Base-by-base conservation (phyloP, 1,140 invertebrate species). In the Leptopilina boulardi region DNA sequence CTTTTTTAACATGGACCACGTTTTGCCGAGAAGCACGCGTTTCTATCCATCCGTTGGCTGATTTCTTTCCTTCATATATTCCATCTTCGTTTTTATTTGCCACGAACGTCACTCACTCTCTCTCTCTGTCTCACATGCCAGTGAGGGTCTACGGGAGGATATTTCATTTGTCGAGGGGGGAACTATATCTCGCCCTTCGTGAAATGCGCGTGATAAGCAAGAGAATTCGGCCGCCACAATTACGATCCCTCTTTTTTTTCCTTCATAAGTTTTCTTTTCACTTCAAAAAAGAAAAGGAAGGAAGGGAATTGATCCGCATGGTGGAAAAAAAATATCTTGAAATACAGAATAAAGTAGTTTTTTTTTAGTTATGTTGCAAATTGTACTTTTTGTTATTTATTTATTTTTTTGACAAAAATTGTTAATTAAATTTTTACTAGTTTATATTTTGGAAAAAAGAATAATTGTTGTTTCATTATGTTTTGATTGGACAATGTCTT, bases 151-250 rank as follows among this genome's bases (percentile, higher is more conserved):
- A 51, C 11, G 59, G 5, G n/a, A n/a, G 59, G 26, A 66, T 66
- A 66, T 66, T 66, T 66, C 59, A 66, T 66, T 66, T 66, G 59
- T 66, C 26, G n/a, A n/a, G n/a, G n/a, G n/a, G n/a, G 59, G 59
- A 15, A n/a, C n/a, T 59, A 15, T 23, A 30, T 38, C 0, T 23
- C 59, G 26, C 59, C 59, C 23, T 66, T 66, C 59, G 15, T 66
- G 59, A 66, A 66, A 66, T 38, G 34, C n/a, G 59, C 59, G 59
- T 66, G 59, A 66, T 66, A 66, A 66, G 59, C 59, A 66, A 66
- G 59, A 66, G 59, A 66, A 66, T 66, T 66, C 26, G 23, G 26
- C 59, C 13, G 11, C 23, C n/a, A 66, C 59, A 66, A 66, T 66
- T 66, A 66, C 59, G 59, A 23, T 66, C 59, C 59, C 26, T 34